Evolutionary conservation across 2,113 vertebrate genomes (phyloP), one percentile per base, ranked within the genome.

Genomic region (Coturnix japonica): DNA sequence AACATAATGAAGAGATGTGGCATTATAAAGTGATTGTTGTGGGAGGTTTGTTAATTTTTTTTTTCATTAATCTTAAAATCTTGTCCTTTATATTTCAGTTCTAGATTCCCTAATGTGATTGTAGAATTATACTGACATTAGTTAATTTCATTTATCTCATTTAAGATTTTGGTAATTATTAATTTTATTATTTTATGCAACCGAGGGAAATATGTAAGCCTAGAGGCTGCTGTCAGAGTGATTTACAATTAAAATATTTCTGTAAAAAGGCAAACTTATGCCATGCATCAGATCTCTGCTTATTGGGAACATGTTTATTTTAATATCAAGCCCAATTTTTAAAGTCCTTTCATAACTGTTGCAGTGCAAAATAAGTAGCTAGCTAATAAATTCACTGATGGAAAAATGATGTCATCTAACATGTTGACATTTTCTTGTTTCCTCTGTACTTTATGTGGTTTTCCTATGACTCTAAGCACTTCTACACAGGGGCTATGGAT

Each of bases 21-120:
- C 6, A 8, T 30, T 80, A 43, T 9, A 57, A 74, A n/a, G 6
- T 35, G 9, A 35, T 61, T 13, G 53, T 47, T 13, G 1, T 51
- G 25, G 26, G 4, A 7, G 14, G 6, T 37, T 61, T 26, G 7
- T 0, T 0, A 1, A 4, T 69, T 56, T 37, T 37, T 37, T 53
- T 53, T 65, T 51, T 77, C 12, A 59, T 71, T 74, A 63, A 71
- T 8, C 16, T 77, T 63, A 44, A 77, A 91, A 80, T 0, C 20
- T 82, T 80, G 4, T 47, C 85, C n/a, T 85, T 64, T 47, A 35
- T 70, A 37, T 59, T 80, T 74, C 5, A 4, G 5, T 70, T 90
- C 37, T 92, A 4, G 8, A 44, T 80, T 88, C 78, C 46, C 22
- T 54, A 30, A 39, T 63, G 15, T 63, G 76, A 47, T 8, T 63